These are phyloP conservation scores for Isurus oxyrinchus DNA, from an alignment of 2,113 vertebrate species.

Conservation along the genomic window DNA sequence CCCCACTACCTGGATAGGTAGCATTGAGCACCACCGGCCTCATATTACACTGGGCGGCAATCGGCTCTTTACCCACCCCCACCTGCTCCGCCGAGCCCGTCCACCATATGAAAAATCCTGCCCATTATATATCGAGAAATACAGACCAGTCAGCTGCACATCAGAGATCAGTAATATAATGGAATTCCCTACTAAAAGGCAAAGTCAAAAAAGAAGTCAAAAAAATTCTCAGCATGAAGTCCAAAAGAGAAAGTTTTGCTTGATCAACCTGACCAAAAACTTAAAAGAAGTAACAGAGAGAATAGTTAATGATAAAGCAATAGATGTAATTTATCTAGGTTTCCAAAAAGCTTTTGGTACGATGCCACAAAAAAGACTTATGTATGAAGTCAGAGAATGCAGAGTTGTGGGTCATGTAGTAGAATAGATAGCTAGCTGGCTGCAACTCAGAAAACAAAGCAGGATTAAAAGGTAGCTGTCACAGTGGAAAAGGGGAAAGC, in stretches of 20 bases:
- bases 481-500: neutral
- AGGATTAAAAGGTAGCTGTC: neutral
- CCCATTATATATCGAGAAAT: neutral
- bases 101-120: no score
- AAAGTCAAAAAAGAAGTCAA: neutral
- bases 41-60: no score
- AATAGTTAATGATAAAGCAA: neutral
- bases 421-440: neutral
- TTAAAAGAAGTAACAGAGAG: neutral
- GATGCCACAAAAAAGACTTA: neutral
- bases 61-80: no score
- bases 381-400: neutral
- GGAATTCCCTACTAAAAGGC: neutral
- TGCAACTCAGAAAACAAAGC: neutral
- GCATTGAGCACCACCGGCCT: no score
- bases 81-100: no score
- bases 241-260: neutral
- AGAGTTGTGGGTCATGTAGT: neutral
- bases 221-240: neutral
- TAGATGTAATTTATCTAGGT: neutral
- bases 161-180: neutral
- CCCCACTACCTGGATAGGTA: no score
- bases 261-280: neutral
- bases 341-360: neutral
- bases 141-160: neutral